These are phyloP conservation scores for Polydrusus tereticollis DNA, from an alignment of 2,888 invertebrate species.

Conservation along the genomic window DNA sequence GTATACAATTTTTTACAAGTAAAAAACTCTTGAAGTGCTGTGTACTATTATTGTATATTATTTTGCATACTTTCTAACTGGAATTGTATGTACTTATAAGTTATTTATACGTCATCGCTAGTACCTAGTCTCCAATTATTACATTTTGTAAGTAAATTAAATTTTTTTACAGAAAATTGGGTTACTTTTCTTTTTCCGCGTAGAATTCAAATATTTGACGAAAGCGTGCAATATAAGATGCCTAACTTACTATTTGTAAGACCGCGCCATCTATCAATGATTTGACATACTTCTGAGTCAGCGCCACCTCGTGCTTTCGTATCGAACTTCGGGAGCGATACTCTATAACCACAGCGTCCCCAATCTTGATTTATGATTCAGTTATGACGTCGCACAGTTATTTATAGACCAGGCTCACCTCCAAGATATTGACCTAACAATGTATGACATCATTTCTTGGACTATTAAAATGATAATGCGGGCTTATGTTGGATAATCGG, in stretches of 20 bases:
- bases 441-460: conserved; percentile 29
- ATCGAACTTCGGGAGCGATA: not conserved
- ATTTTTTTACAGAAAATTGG: not conserved
- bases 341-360: not conserved
- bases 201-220: too few relatives aligned
- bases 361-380: conserved; percentile 13
- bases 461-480: conserved; percentile 26
- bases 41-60: conserved; percentile 15
- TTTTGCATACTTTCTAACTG: conserved; percentile 14
- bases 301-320: not conserved
- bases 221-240: not conserved
- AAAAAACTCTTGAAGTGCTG: not conserved
- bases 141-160: conserved; percentile 20
- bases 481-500: conserved; percentile 21
- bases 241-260: not conserved
- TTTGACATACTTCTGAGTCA: not conserved
- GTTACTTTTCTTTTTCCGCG: not conserved
- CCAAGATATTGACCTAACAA: conserved; percentile 37
- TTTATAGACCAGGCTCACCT: conserved; percentile 23
- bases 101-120: conserved; percentile 22
- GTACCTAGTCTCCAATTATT: conserved; percentile 24
- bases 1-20: not conserved
- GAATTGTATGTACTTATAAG: conserved; percentile 9
- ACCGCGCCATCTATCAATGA: not conserved
- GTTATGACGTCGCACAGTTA: conserved; percentile 18